Evolutionary conservation across 2,888 invertebrate genomes (phyloP).

Genomic region (Augiades crinisus): DNA sequence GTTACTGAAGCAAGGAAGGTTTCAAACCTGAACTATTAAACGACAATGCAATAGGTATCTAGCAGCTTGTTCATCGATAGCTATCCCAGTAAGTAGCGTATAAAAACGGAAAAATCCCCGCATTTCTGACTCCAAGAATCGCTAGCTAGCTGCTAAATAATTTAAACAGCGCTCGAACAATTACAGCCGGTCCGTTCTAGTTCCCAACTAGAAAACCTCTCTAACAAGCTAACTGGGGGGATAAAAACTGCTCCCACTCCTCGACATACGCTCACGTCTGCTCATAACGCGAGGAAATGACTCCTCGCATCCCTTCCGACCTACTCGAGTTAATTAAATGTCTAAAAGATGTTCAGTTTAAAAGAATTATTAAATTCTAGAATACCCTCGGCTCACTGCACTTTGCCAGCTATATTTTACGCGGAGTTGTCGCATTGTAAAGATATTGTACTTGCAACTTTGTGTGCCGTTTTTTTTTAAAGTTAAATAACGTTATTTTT

Average conservation of each 20-base stretch:
- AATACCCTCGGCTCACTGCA: constrained; percentile 3
- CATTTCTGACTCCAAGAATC: background rate
- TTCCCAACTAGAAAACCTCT: constrained; percentile 16
- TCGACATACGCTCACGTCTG: constrained; percentile 54
- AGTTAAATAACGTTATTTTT: too few relatives aligned
- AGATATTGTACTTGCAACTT: too few relatives aligned
- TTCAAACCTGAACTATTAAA: too few relatives aligned
- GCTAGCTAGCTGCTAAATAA: constrained; percentile 6
- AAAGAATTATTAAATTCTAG: constrained; percentile 44
- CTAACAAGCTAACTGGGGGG: constrained; percentile 25
- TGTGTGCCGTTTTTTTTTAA: too few relatives aligned
- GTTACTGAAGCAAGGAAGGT: too few relatives aligned
- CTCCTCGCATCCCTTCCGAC: constrained; percentile 40
- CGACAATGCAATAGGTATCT: too few relatives aligned
- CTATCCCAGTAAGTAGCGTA: too few relatives aligned
- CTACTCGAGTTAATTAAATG: constrained; percentile 64
- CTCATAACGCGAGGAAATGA: constrained; percentile 52
- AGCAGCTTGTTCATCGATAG: too few relatives aligned
- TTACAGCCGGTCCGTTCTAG: constrained; percentile 3
- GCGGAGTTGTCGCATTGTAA: too few relatives aligned
- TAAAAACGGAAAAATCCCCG: background rate
- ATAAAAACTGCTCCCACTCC: constrained; percentile 38
- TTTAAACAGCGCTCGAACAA: constrained; percentile 12
- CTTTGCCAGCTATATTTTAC: background rate
- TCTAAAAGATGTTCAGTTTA: constrained; percentile 41